These are phyloP conservation scores for Trissolcus japonicus DNA, from an alignment of 2,888 invertebrate species.

Conservation along the genomic window DNA sequence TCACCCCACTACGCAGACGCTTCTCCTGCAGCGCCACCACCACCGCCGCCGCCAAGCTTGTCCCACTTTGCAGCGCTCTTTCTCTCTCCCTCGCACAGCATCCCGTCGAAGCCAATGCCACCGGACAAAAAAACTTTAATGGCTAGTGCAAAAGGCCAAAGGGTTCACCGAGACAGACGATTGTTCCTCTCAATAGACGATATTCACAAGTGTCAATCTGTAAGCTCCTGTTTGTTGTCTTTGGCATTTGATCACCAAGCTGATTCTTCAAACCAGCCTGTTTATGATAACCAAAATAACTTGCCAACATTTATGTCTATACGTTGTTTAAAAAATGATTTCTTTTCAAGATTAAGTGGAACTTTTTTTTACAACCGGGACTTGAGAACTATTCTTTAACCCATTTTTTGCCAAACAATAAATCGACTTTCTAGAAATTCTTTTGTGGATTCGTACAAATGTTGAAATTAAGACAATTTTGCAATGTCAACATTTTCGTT, in stretches of 20 bases:
- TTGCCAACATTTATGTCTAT: too few species aligned
- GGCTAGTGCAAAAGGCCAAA: constrained; percentile 45
- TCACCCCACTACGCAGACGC: constrained; percentile 61
- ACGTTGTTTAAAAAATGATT: too few species aligned
- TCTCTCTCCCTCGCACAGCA: constrained; percentile 62
- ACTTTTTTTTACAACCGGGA: too few species aligned
- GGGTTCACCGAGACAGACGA: constrained; percentile 31
- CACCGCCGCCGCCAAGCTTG: constrained; percentile 14
- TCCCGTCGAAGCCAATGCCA: constrained; percentile 60
- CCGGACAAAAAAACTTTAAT: constrained; percentile 25
- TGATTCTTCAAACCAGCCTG: too few species aligned
- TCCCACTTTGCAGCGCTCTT: constrained; percentile 21
- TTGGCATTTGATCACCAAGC: background rate
- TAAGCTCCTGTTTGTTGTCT: constrained; percentile 19
- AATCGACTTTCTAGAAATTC: too few species aligned
- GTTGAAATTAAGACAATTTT: too few species aligned
- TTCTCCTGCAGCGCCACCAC: constrained; percentile 58
- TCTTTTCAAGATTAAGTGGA: too few species aligned
- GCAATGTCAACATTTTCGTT: too few species aligned
- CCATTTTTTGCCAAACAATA: too few species aligned
- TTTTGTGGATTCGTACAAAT: too few species aligned
- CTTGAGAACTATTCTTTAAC: too few species aligned
- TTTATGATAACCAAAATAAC: too few species aligned
- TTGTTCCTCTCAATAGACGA: constrained; percentile 23
- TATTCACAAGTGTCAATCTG: constrained; percentile 26